Evolutionary conservation across 2,888 invertebrate genomes (phyloP).

Genomic region (Latrodectus elegans): DNA sequence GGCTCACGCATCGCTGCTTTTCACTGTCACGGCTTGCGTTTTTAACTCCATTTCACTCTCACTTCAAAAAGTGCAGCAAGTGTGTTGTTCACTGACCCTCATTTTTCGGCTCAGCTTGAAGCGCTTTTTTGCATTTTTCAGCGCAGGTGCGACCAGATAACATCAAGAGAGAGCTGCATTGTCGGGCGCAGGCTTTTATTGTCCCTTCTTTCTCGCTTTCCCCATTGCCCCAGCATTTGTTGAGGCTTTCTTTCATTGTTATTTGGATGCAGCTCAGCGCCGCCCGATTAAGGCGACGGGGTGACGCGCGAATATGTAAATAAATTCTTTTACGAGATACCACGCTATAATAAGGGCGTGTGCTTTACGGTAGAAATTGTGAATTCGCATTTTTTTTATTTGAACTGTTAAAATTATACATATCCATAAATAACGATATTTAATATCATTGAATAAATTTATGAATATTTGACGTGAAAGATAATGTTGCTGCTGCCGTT

Average conservation of each 20-base stretch:
- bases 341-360: no score
- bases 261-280: neutral
- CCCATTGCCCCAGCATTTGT: constrained; percentile 4
- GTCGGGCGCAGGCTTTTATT: constrained; percentile 24
- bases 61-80: constrained; percentile 22
- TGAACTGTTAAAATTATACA: no score
- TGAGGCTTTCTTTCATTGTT: constrained; percentile 14
- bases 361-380: no score
- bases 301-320: no score
- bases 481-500: no score
- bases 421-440: no score
- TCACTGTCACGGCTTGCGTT: constrained; percentile 32
- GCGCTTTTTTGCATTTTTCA: constrained; percentile 48
- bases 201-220: constrained; percentile 4
- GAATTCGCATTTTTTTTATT: no score
- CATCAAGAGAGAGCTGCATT: constrained; percentile 41
- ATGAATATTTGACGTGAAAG: no score
- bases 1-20: constrained; percentile 26
- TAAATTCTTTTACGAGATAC: no score
- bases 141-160: constrained; percentile 52
- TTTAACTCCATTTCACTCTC: constrained; percentile 1
- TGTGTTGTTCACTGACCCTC: constrained; percentile 45
- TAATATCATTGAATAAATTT: no score
- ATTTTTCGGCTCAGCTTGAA: constrained; percentile 44
- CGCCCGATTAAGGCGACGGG: neutral